Conservation (phyloP, 2,113 vertebrate species). For the Catharus fuscescens region DNA sequence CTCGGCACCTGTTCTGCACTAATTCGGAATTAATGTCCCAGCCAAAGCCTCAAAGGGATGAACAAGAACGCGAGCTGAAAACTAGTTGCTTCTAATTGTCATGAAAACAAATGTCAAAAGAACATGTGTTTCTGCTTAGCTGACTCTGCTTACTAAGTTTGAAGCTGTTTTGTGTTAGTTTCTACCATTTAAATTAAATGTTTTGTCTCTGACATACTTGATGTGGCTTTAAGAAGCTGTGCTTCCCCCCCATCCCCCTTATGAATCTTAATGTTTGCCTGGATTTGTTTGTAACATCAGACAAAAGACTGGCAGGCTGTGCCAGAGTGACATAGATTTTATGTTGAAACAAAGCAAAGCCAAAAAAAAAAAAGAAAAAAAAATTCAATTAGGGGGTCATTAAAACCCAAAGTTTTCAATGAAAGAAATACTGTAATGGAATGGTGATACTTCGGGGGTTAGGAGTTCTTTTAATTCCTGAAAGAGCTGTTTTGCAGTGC, state of each 20-base stretch:
- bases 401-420: slow-evolving; percentile 49
- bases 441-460: slow-evolving; percentile 15
- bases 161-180: slow-evolving; percentile 68
- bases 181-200: slow-evolving; percentile 65
- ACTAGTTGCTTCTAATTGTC: slow-evolving; percentile 69
- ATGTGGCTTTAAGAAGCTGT: slow-evolving; percentile 67
- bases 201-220: slow-evolving; percentile 70
- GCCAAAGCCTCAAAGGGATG: slow-evolving; percentile 9
- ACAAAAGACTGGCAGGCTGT: slow-evolving; percentile 64
- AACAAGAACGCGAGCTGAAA: slow-evolving; percentile 54
- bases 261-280: slow-evolving; percentile 70
- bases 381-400: slow-evolving; percentile 42
- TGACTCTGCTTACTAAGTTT: slow-evolving; percentile 45
- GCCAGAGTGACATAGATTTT: slow-evolving; percentile 54
- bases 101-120: slow-evolving; percentile 66
- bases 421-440: slow-evolving; percentile 48
- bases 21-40: not conserved
- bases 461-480: slow-evolving; percentile 31
- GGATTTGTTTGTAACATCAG: slow-evolving; percentile 70
- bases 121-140: slow-evolving; percentile 64
- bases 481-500: slow-evolving; percentile 14
- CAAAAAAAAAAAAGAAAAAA: slow-evolving; percentile 1
- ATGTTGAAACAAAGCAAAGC: slow-evolving; percentile 52
- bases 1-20: slow-evolving; percentile 49
- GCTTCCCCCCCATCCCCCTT: slow-evolving; percentile 43